phyloP scores from a whole-genome alignment of 2,113 vertebrate species.

The Tauraco erythrolophus region DNA sequence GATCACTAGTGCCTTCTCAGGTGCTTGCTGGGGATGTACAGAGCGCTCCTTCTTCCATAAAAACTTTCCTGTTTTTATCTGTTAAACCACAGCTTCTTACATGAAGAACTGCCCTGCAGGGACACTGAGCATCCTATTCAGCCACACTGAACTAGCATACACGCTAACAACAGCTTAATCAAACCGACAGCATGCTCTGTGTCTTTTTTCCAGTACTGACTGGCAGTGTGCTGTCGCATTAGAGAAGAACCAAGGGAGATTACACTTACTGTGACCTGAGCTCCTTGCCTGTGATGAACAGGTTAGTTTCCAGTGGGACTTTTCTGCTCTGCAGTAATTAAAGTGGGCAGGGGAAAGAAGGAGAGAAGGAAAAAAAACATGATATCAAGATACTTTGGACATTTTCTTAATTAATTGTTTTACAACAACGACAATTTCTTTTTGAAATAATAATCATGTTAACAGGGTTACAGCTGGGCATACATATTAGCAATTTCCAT shows the following conservation, averaged over 20 bases:
- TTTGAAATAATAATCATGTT: neutral
- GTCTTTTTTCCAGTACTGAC: neutral
- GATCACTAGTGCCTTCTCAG: neutral
- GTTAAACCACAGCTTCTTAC: neutral
- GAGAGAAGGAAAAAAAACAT: neutral
- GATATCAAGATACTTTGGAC: neutral
- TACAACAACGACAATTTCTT: neutral
- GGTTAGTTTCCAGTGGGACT: constrained; percentile 81
- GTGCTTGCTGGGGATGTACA: neutral
- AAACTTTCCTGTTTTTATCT: neutral
- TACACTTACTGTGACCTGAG: constrained; percentile 86
- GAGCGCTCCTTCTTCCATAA: neutral
- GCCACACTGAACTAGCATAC: neutral
- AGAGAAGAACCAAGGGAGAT: neutral
- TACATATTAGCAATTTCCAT: neutral
- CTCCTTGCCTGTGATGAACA: constrained; percentile 86
- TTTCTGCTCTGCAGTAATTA: constrained; percentile 76
- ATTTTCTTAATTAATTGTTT: neutral
- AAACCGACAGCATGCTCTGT: neutral
- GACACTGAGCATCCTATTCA: neutral
- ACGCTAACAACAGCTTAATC: neutral
- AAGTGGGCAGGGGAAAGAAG: neutral
- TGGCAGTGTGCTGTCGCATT: neutral
- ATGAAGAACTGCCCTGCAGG: neutral
- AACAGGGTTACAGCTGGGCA: neutral